Percentiles rank a stretch among this genome's conserved stretches.
Evolutionary conservation across 2,797 vertebrate genomes (phyloP).

Genomic region (Cossypha heuglini): DNA sequence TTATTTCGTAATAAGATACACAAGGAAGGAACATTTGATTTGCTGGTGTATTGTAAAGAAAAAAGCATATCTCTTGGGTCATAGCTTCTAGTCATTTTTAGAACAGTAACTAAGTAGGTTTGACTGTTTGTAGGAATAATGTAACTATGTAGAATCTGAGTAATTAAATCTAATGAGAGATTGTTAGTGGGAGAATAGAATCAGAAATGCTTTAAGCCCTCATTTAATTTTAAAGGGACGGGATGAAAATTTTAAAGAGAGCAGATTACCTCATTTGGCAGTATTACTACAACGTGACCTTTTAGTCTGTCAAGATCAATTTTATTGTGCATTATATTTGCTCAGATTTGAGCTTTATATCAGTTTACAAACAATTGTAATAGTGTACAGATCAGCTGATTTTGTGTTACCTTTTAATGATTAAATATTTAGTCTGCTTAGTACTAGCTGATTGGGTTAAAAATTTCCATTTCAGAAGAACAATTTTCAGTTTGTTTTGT

Average conservation of each 20-base stretch:
- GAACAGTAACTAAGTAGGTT: not conserved
- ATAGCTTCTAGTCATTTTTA: not conserved
- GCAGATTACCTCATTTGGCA: not conserved
- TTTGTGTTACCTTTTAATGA: not conserved
- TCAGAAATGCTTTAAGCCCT: not conserved
- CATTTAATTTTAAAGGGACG: not conserved
- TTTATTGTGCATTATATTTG: not conserved
- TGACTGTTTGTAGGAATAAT: not conserved
- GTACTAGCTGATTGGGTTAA: not conserved
- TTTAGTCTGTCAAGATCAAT: not conserved
- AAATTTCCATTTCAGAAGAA: not conserved
- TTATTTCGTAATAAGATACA: not conserved
- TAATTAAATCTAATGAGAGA: not conserved
- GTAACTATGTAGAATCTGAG: not conserved
- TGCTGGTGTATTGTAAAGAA: not conserved
- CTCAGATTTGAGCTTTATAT: not conserved
- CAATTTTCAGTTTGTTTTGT: not conserved
- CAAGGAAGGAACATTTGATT: not conserved
- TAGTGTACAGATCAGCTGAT: not conserved
- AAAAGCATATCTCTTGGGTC: not conserved
- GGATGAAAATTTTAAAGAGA: not conserved
- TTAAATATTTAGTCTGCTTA: not conserved
- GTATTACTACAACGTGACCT: not conserved
- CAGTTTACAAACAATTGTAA: not conserved
- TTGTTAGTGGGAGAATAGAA: not conserved